Conservation (phyloP, 2,113 vertebrate species). For the Urocolius indicus region DNA sequence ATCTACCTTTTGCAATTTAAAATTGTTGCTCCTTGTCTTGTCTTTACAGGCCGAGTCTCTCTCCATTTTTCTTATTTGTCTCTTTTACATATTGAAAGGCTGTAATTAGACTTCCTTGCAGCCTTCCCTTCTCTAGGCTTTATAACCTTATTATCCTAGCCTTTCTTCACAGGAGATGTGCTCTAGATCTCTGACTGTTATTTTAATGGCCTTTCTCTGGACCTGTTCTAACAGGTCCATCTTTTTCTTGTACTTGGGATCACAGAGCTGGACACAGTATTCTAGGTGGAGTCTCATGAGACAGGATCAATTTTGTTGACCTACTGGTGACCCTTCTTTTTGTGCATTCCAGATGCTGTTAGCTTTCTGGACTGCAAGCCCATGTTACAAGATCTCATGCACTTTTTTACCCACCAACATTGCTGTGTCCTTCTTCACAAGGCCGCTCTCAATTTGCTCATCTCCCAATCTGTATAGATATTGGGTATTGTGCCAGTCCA, state of each 20-base stretch:
- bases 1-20: neutral
- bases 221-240: neutral
- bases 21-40: neutral
- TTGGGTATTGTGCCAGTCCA: neutral
- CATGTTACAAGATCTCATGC: neutral
- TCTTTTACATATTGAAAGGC: neutral
- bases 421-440: neutral
- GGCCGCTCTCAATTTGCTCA: neutral
- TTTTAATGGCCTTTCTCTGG: neutral
- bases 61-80: neutral
- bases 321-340: neutral
- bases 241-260: too few species aligned
- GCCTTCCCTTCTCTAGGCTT: neutral
- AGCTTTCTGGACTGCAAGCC: neutral
- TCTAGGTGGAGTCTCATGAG: neutral
- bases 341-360: neutral
- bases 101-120: neutral
- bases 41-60: neutral
- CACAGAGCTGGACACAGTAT: neutral
- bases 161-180: neutral
- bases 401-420: neutral
- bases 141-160: neutral
- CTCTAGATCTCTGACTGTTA: neutral
- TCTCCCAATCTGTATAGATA: neutral
- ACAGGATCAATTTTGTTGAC: neutral